Base-by-base conservation (phyloP, 2,113 vertebrate species). In the Excalfactoria chinensis region DNA sequence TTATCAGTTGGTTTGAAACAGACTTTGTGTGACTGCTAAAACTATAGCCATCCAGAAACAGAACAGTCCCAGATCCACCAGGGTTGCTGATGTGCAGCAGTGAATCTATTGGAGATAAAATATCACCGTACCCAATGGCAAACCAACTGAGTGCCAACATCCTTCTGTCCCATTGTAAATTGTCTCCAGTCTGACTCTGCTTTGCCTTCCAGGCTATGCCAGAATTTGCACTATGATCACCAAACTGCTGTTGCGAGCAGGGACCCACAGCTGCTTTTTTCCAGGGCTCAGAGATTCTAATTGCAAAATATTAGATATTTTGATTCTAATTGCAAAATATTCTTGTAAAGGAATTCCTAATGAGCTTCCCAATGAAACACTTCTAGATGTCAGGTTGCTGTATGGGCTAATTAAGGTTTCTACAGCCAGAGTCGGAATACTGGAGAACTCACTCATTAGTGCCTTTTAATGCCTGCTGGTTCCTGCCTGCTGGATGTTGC, bases 251-350 rank as follows among this genome's bases (percentile, higher is more conserved):
- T 12, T 48, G 51, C 4, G 44, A 84, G 88, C 21, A 0, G 30
- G 71, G 85, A 55, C 11, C 6, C 4, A 2, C 64, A 72, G 6
- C 0, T 37, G 8, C 40, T 81, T 34, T 28, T 35, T 64, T 78
- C 55, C 93, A 84, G 35, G 35, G 56, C 73, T 60, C 88, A n/a
- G 72, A n/a, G n/a, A n/a, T n/a, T n/a, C n/a, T n/a, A n/a, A n/a
- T n/a, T n/a, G n/a, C n/a, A n/a, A n/a, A n/a, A n/a, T n/a, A n/a
- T n/a, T n/a, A n/a, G n/a, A n/a, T n/a, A n/a, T n/a, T n/a, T n/a
- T n/a, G n/a, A n/a, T n/a, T n/a, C n/a, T n/a, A n/a, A 90, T 96
- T 86, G 92, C 23, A 49, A 95, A 95, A 96, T 84, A 71, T 75
- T 93, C 91, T 93, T 75, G 93, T 93, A 86, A 90, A 95, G 69